Conservation (phyloP, 2,888 invertebrate species). For the Synanthedon vespiformis region DNA sequence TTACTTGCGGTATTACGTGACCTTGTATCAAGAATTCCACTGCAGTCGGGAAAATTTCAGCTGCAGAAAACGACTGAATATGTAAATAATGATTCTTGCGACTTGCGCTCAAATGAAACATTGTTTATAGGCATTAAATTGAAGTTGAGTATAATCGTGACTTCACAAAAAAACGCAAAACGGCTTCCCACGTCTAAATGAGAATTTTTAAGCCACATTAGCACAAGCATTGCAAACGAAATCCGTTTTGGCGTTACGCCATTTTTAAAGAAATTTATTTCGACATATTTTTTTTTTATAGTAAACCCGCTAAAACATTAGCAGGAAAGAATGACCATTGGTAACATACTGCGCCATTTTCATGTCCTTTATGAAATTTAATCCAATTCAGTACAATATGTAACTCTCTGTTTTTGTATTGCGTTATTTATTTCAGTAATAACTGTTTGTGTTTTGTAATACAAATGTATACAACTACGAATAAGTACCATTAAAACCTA, state of each 20-base stretch:
- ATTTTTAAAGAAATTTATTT: not conserved
- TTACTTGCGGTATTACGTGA: conserved; percentile 4
- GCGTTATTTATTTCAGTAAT: too few relatives aligned
- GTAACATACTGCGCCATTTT: too few relatives aligned
- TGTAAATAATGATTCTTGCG: not conserved
- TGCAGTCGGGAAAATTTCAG: conserved; percentile 2
- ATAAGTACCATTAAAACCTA: too few relatives aligned
- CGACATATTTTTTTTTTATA: not conserved
- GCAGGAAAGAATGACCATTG: too few relatives aligned
- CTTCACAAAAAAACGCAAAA: not conserved
- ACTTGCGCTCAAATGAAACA: not conserved
- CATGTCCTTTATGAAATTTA: too few relatives aligned
- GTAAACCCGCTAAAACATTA: not conserved
- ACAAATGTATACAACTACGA: too few relatives aligned
- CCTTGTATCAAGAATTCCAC: conserved; percentile 4
- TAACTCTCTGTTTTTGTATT: too few relatives aligned
- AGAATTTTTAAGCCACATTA: not conserved
- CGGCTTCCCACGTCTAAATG: too few relatives aligned
- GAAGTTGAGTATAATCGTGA: not conserved
- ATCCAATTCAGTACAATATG: too few relatives aligned
- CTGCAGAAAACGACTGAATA: not conserved
- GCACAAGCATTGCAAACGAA: not conserved
- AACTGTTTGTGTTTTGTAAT: too few relatives aligned
- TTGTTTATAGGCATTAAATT: not conserved
- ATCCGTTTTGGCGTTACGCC: not conserved